Conservation (phyloP, 2,113 vertebrate species). For the Rhinichthys klamathensis region DNA sequence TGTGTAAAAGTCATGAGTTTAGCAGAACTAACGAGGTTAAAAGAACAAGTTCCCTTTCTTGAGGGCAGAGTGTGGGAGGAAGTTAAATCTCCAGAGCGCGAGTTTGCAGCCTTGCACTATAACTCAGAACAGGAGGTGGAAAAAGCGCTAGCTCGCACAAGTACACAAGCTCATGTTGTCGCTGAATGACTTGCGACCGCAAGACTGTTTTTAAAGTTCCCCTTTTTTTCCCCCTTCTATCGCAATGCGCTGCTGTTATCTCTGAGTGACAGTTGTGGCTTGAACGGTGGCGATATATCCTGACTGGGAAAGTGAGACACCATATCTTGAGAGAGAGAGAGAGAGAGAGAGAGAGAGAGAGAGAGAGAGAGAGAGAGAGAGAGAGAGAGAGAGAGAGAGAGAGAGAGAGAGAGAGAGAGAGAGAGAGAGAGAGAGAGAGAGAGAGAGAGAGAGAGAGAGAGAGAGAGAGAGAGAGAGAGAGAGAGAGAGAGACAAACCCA, state of each 20-base stretch:
- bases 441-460: slow-evolving; percentile 46
- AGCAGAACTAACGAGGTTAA: slow-evolving; percentile 54
- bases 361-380: slow-evolving; percentile 37
- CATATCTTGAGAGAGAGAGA: slow-evolving; percentile 68
- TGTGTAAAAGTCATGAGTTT: slow-evolving; percentile 50
- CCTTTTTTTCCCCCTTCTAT: slow-evolving; percentile 27
- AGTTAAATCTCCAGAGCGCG: slow-evolving; percentile 43
- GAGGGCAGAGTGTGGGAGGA: slow-evolving; percentile 60
- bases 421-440: slow-evolving; percentile 38
- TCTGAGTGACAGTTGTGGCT: slow-evolving; percentile 81
- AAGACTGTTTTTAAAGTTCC: slow-evolving; percentile 71
- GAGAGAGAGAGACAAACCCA: slow-evolving; percentile 62
- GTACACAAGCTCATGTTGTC: slow-evolving; percentile 63
- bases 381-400: too few relatives aligned
- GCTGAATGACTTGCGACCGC: slow-evolving; percentile 71
- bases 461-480: slow-evolving; percentile 46
- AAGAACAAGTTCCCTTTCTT: slow-evolving; percentile 57
- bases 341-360: slow-evolving; percentile 36
- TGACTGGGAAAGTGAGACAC: slow-evolving; percentile 77
- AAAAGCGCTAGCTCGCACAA: slow-evolving; percentile 46
- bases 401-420: slow-evolving; percentile 39
- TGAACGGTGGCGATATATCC: slow-evolving; percentile 78
- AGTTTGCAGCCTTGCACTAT: slow-evolving; percentile 42
- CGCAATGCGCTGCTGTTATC: slow-evolving; percentile 71
- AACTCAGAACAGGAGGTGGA: slow-evolving; percentile 50